These are phyloP conservation scores for Microplitis manilae DNA, from an alignment of 2,888 invertebrate species.

Conservation along the genomic window DNA sequence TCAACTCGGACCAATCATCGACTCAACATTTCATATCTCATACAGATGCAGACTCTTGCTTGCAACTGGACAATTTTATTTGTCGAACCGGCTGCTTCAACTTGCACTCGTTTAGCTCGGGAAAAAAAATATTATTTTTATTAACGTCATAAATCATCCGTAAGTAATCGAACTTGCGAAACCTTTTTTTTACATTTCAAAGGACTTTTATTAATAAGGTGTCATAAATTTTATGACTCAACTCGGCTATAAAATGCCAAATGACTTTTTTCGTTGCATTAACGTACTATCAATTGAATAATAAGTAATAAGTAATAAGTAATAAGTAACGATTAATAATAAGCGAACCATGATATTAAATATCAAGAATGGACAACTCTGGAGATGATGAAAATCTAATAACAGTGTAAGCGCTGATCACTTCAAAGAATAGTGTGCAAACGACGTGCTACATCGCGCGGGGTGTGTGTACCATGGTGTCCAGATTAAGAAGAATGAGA, in stretches of 20 bases:
- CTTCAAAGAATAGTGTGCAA: slow-evolving; percentile 16
- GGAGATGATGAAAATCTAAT: background rate
- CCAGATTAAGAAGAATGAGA: slow-evolving; percentile 38
- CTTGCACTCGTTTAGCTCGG: slow-evolving; percentile 46
- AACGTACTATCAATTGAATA: background rate
- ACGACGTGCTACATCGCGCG: background rate
- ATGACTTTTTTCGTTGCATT: background rate
- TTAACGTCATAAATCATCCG: slow-evolving; percentile 49
- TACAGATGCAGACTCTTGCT: background rate
- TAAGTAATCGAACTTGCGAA: slow-evolving; percentile 13
- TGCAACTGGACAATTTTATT: slow-evolving; percentile 40
- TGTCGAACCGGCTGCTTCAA: slow-evolving; percentile 35
- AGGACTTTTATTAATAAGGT: slow-evolving; percentile 2
- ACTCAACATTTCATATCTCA: background rate
- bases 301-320: background rate
- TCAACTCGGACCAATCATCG: background rate
- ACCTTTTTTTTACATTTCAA: background rate
- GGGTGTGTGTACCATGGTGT: slow-evolving; percentile 19
- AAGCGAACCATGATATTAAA: background rate
- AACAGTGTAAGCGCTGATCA: background rate
- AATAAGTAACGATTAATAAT: background rate
- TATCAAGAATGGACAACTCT: slow-evolving; percentile 14
- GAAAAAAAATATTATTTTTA: slow-evolving; percentile 50
- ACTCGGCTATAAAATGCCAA: background rate
- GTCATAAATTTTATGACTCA: background rate